Base-by-base conservation (phyloP, 2,113 vertebrate species). In the Pterophyllum scalare region DNA sequence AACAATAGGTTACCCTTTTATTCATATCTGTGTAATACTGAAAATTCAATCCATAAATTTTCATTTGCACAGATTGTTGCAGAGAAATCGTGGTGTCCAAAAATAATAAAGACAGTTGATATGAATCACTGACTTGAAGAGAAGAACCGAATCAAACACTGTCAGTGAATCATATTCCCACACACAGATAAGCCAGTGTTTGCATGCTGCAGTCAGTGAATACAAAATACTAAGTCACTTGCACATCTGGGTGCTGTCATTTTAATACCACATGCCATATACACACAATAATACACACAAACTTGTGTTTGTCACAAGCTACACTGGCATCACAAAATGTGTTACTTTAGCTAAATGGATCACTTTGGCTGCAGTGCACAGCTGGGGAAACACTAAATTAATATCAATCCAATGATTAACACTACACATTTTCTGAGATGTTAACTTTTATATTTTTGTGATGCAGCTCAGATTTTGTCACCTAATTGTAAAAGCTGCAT, bases 81-180 rank as follows among this genome's bases (percentile, higher is more conserved):
- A 43, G 28, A n/a, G 52, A 58, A 58, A 76, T 81, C 38, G 38
- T 79, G 75, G 31, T 72, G 61, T 76, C 65, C 81, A 84, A 67
- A 82, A 78, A 72, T 84, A 87, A 74, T 57, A 26, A 64, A 75
- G 24, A 22, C 52, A 9, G 52, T 7, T 43, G 31, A 64, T 58
- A 59, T 82, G 87, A 91, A 82, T 80, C 84, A 79, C 7, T 31
- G 26, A 72, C 67, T 72, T 54, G 26, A 72, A 72, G 52, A 72
- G 26, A 52, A 70, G 52, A 72, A 65, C 7, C 24, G 28, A 88
- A 43, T 79, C 61, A 64, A 86, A 52, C 64, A 20, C 75, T 33
- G 79, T 14, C 58, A 67, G 61, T 86, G 89, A 88, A 82, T 81
- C 78, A 88, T 60, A 58, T 58, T 2, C 60, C 60, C 65, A 76